Percentiles rank a stretch among this genome's conserved stretches.
These are phyloP conservation scores for Eustalomyia histrio DNA, from an alignment of 2,888 invertebrate genomes.

Conservation along the genomic window DNA sequence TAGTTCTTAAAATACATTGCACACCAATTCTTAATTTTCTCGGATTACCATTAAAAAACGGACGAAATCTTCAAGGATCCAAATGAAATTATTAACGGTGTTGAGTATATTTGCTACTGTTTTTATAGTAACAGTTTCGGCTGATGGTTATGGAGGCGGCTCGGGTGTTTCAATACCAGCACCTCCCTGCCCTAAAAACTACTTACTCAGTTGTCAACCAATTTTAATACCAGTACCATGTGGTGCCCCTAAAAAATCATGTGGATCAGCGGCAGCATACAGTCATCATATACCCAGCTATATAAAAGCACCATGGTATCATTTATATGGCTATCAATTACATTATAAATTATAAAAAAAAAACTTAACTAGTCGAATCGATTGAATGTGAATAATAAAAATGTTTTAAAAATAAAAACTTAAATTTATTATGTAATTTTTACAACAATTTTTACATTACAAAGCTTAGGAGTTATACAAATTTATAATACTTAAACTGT, in stretches of 20 bases:
- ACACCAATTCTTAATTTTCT: too few relatives aligned
- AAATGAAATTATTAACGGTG: constrained; percentile 4
- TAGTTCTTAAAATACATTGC: not conserved
- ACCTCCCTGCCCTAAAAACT: constrained; percentile 41
- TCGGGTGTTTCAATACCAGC: constrained; percentile 26
- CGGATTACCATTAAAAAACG: too few relatives aligned
- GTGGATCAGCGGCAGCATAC: constrained; percentile 1
- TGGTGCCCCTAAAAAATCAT: not conserved
- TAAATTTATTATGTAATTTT: not conserved
- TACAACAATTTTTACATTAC: not conserved
- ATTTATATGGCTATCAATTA: not conserved
- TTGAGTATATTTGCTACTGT: not conserved
- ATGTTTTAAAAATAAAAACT: not conserved
- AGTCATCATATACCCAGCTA: constrained; percentile 17
- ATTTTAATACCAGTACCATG: constrained; percentile 10
- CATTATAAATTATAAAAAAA: not conserved
- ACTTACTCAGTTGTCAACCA: constrained; percentile 26
- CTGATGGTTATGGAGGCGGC: constrained; percentile 3
- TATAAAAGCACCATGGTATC: constrained; percentile 10
- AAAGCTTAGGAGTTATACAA: too few relatives aligned
- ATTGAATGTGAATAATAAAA: not conserved
- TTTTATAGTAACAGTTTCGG: constrained; percentile 1
- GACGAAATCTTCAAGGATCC: not conserved
- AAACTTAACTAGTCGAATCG: not conserved
- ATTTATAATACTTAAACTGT: too few relatives aligned